Conservation (phyloP, 2,797 vertebrate genomes). For the Xenopus petersii region DNA sequence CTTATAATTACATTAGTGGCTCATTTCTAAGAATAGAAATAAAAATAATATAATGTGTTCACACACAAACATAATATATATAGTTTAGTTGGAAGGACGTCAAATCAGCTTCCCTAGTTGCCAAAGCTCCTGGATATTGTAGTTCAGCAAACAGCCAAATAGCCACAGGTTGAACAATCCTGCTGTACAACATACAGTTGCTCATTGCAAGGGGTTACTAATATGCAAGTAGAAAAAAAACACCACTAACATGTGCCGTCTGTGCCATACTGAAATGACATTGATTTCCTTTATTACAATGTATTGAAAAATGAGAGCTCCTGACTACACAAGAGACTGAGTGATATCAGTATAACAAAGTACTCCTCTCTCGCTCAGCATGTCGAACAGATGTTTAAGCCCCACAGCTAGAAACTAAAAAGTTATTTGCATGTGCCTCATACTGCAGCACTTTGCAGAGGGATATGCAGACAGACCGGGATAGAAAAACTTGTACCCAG, state of each 20-base stretch:
- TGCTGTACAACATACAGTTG: no score
- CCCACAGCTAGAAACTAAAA: constrained; percentile 37
- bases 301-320: constrained; percentile 42
- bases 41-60: neutral
- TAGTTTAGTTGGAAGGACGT: no score
- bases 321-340: constrained; percentile 37
- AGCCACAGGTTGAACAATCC: neutral
- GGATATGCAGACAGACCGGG: constrained; percentile 31
- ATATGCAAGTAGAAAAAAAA: neutral
- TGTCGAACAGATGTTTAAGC: constrained; percentile 45
- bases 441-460: constrained; percentile 42
- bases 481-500: constrained; percentile 17
- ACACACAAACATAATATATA: no score
- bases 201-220: neutral
- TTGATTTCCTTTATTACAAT: constrained; percentile 49
- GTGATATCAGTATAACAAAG: constrained; percentile 43
- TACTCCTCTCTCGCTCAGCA: constrained; percentile 42
- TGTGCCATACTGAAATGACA: constrained; percentile 44
- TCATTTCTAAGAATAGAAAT: constrained; percentile 70
- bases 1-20: constrained; percentile 60
- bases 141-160: neutral
- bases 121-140: no score
- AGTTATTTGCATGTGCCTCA: constrained; percentile 47
- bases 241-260: constrained; percentile 27
- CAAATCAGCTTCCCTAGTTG: neutral